phyloP scores from a whole-genome alignment of 2,113 vertebrate species.

The Uria lomvia region DNA sequence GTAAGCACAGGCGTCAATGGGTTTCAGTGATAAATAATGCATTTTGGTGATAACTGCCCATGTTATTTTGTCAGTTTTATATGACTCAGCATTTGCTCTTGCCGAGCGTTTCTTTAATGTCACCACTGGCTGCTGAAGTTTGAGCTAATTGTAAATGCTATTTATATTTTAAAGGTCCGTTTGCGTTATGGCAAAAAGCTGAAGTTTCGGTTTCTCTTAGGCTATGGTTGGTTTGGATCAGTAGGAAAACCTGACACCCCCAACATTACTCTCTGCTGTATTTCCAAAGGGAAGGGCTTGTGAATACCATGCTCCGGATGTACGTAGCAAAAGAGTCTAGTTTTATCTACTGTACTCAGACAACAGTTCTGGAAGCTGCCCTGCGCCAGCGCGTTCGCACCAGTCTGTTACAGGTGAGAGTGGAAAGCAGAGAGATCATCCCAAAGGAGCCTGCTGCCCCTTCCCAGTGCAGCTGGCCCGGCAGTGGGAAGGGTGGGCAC shows the following conservation, averaged over 20 bases:
- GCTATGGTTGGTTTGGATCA: constrained; percentile 25
- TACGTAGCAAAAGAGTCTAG: not conserved
- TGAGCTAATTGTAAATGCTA: not conserved
- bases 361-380: not conserved
- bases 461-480: not conserved
- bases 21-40: constrained; percentile 76
- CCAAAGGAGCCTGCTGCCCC: not conserved
- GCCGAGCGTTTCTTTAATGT: constrained; percentile 45
- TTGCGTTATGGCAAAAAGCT: not conserved
- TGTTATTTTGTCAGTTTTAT: constrained; percentile 72
- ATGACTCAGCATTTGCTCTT: constrained; percentile 73
- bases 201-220: constrained; percentile 29
- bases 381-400: not conserved
- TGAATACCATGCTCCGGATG: not conserved
- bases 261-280: not conserved
- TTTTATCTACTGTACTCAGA: not conserved
- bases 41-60: constrained; percentile 75
- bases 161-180: not conserved
- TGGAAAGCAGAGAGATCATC: not conserved
- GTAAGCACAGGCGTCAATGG: constrained; percentile 73
- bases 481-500: not conserved
- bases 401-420: not conserved
- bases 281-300: not conserved
- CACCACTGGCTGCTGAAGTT: not conserved
- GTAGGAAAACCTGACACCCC: not conserved